Conservation (phyloP, 2,113 vertebrate genomes). For the Erythrocebus patas region DNA sequence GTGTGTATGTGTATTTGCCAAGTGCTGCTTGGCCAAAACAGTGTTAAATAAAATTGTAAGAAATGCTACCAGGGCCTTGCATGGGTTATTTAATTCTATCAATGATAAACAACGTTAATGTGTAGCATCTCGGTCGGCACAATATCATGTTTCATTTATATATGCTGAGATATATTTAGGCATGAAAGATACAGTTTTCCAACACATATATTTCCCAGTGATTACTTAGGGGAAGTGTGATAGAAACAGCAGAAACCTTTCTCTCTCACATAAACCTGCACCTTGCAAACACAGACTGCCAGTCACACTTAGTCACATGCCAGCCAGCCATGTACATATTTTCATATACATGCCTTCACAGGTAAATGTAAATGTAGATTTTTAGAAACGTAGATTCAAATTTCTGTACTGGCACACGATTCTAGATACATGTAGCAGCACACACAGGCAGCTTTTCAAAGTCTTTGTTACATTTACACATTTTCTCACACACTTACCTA, state of each 20-base stretch:
- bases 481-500: not conserved
- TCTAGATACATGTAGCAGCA: not conserved
- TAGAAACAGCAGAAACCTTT: conserved; percentile 9
- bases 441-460: not conserved
- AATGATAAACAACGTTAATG: conserved; percentile 71
- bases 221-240: conserved; percentile 44
- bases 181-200: conserved; percentile 67
- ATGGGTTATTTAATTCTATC: conserved; percentile 77
- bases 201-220: conserved; percentile 50
- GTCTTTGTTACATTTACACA: not conserved
- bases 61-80: conserved; percentile 58
- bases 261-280: not conserved
- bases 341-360: not conserved
- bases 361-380: not conserved
- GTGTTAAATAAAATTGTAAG: conserved; percentile 77
- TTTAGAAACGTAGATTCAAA: not conserved
- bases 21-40: conserved; percentile 44
- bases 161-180: conserved; percentile 65
- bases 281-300: not conserved
- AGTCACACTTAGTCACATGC: not conserved
- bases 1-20: not conserved
- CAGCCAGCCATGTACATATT: not conserved
- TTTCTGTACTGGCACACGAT: not conserved
- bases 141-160: conserved; percentile 67
- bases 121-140: conserved; percentile 50